These are phyloP conservation scores for Zonotrichia leucophrys DNA, from an alignment of 2,113 vertebrate genomes.

Conservation along the genomic window DNA sequence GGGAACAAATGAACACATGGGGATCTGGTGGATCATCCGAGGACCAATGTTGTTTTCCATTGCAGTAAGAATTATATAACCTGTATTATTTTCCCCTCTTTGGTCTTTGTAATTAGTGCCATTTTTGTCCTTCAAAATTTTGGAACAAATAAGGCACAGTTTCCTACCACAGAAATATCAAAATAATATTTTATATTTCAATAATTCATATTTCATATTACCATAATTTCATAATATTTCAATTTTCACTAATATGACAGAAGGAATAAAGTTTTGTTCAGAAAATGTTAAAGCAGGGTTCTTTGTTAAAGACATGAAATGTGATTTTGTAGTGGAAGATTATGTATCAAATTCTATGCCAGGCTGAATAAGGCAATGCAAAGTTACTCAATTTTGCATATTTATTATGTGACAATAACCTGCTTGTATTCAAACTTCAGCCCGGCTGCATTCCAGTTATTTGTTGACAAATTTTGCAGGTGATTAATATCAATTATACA, in stretches of 20 bases:
- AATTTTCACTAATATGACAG: not conserved
- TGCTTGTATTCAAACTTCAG: not conserved
- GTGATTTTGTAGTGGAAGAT: not conserved
- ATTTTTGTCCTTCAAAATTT: not conserved
- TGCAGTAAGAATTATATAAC: constrained; percentile 76
- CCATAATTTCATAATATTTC: not conserved
- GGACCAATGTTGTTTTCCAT: constrained; percentile 89
- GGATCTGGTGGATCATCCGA: constrained; percentile 94
- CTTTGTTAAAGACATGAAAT: not conserved
- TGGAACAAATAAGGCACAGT: not conserved
- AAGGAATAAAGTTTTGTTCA: not conserved
- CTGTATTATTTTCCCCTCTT: not conserved
- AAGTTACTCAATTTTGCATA: not conserved
- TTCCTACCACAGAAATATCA: not conserved
- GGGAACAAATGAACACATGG: constrained; percentile 77
- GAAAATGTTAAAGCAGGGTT: not conserved
- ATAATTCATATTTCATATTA: no score
- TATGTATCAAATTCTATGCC: accelerated
- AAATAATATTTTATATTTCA: not conserved
- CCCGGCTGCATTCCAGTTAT: not conserved
- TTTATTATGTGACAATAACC: not conserved
- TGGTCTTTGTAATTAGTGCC: not conserved
- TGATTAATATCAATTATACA: not conserved
- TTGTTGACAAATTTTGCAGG: not conserved
- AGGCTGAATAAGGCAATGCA: not conserved